Evolutionary conservation across 2,888 invertebrate genomes (phyloP).

Genomic region (Frankliniella fusca): DNA sequence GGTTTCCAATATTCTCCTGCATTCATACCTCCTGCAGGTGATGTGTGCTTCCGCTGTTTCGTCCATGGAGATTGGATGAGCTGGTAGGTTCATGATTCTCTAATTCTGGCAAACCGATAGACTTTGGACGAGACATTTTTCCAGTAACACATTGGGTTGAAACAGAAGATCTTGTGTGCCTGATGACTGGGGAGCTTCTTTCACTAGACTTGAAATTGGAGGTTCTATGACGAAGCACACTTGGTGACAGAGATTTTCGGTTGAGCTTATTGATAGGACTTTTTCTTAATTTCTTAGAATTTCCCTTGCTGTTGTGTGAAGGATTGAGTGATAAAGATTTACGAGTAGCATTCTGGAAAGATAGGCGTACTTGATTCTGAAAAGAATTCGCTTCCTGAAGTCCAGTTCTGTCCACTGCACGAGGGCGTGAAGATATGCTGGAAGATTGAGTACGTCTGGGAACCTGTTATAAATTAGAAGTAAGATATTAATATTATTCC

Average conservation of each 20-base stretch:
- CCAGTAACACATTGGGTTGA: too few species aligned
- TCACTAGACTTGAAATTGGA: too few species aligned
- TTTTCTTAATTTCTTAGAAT: background rate
- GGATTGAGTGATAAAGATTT: background rate
- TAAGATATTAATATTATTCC: background rate
- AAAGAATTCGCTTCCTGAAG: background rate
- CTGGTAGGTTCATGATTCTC: background rate
- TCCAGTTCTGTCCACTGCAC: background rate
- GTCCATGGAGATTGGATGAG: background rate
- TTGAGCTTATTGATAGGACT: too few species aligned
- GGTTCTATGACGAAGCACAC: too few species aligned
- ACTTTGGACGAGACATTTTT: background rate
- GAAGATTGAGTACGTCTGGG: background rate
- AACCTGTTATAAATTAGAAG: background rate
- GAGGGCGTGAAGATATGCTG: background rate
- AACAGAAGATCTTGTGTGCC: too few species aligned
- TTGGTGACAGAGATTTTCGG: too few species aligned
- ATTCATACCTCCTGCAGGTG: background rate
- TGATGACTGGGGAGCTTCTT: too few species aligned
- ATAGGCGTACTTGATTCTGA: background rate
- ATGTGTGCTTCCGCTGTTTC: background rate
- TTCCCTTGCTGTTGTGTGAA: background rate
- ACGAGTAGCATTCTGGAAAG: background rate
- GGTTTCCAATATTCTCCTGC: background rate
- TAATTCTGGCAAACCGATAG: background rate